phyloP scores from a whole-genome alignment of 2,113 vertebrate species.

The Charina bottae region DNA sequence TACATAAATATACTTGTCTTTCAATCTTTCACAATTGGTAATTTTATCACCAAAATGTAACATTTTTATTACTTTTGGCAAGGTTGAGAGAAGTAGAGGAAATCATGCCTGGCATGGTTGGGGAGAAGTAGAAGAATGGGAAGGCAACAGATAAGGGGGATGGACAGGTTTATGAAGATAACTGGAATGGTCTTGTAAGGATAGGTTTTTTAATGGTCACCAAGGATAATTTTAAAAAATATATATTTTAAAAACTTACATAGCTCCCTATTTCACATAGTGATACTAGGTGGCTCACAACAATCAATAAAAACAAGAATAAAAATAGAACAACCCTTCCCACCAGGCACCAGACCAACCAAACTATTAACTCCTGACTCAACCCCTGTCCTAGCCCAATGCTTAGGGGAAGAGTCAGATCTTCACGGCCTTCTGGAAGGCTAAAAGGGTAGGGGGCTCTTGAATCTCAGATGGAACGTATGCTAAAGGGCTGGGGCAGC shows the following conservation, averaged over 20 bases:
- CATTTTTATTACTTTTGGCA: not conserved
- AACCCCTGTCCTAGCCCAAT: not conserved
- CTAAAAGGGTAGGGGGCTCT: not conserved
- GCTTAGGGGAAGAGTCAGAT: not conserved
- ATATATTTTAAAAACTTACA: not conserved
- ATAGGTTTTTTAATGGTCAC: not conserved
- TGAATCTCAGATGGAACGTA: not conserved
- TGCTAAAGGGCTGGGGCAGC: not conserved
- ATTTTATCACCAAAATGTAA: not conserved
- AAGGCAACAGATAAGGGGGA: not conserved
- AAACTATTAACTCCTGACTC: not conserved
- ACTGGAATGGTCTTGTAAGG: not conserved
- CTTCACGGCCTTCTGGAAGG: not conserved
- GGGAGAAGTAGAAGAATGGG: not conserved
- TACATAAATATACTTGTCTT: not conserved
- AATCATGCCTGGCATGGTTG: not conserved
- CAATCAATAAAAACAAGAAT: not conserved
- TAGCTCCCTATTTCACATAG: not conserved
- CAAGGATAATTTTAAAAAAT: not conserved
- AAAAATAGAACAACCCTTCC: not conserved
- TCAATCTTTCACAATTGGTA: not conserved
- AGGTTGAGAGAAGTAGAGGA: not conserved
- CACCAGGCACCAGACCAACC: not conserved
- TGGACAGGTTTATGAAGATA: not conserved
- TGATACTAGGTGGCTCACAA: not conserved